Evolutionary conservation across 1,140 invertebrate species (phyloP).

Genomic region (Anagrus nilaparvatae): DNA sequence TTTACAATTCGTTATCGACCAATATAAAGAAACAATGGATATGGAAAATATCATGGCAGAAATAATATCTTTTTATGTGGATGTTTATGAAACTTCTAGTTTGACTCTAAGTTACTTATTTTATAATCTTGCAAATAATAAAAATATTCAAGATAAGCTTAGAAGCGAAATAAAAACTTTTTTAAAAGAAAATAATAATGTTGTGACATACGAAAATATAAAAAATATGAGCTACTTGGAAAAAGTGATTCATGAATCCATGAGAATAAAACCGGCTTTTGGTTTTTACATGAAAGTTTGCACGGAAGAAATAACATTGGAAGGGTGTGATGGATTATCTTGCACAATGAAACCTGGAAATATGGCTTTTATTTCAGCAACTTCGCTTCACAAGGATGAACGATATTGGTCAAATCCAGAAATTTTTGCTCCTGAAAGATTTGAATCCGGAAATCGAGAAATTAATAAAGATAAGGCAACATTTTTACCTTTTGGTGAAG

Average conservation of each 20-base stretch:
- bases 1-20: conserved; percentile 17
- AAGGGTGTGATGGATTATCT: conserved; percentile 16
- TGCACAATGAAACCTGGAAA: conserved; percentile 21
- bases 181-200: conserved; percentile 39
- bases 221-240: conserved; percentile 47
- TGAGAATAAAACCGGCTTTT: conserved; percentile 30
- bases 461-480: conserved; percentile 26
- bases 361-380: conserved; percentile 28
- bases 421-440: conserved; percentile 56
- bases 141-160: conserved; percentile 38
- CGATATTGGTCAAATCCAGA: conserved; percentile 50
- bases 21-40: conserved; percentile 16
- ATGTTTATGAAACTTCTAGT: conserved; percentile 43
- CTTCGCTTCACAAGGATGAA: conserved; percentile 38
- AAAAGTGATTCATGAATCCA: conserved; percentile 41
- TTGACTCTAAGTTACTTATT: conserved; percentile 25
- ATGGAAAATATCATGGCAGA: conserved; percentile 17
- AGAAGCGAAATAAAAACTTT: conserved; percentile 41
- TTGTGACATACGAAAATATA: conserved; percentile 47
- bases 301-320: conserved; percentile 23
- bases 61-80: conserved; percentile 30
- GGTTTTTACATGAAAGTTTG: conserved; percentile 24
- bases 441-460: conserved; percentile 37
- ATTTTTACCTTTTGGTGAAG: conserved; percentile 51
- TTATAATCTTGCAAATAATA: conserved; percentile 33